Base-by-base conservation (phyloP, 2,888 invertebrate species). In the Drosophila leonis region DNA sequence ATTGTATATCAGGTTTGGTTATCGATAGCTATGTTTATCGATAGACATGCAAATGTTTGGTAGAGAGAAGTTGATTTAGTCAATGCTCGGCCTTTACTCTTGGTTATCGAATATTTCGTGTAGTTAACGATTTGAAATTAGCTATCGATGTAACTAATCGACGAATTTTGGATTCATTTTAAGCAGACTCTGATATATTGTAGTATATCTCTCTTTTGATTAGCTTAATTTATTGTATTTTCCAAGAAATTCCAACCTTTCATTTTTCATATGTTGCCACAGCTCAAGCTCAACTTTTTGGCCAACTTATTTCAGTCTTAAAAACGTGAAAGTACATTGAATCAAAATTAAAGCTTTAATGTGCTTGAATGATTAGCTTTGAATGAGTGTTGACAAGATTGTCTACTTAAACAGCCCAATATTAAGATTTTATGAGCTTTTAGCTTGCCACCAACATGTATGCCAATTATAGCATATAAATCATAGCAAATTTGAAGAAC, bases 1-100 rank as follows among this genome's bases (percentile, higher is more conserved):
- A 55, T 65, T 55, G 46, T 3, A 1, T 44, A 52, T 39, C 20
- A 46, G 41, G 41, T 33, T 46, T 15, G 10, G 10, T 35, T 15
- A 54, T 35, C 44, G 44, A 68, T 51, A 37, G 15, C 9, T 4
- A 0, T 44, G 44, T 24, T 15, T 10, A 69, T 46, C 44, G 46
- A 49, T 49, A 31, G 7, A 27, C 8, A 12, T 9, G 15, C 15
- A 7, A 42, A 0, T 0, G 18, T 41, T 20, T 24, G 9, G 1
- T 27, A 6, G 3, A 48, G n/a, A n/a, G 1, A 12, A n/a, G 12
- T 6, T 12, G 4, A 6, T 9, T 8, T 9, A 42, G 4, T 41
- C 4, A 18, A 9, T 1, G 9, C 9, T 9, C 0, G 1, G 10
- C 5, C 1, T 13, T 13, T 8, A 0, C 15, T 8, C 8, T 44